Percentiles rank a stretch among this genome's conserved stretches.
phyloP scores from a whole-genome alignment of 2,113 vertebrate species.

The Heliornis fulica region DNA sequence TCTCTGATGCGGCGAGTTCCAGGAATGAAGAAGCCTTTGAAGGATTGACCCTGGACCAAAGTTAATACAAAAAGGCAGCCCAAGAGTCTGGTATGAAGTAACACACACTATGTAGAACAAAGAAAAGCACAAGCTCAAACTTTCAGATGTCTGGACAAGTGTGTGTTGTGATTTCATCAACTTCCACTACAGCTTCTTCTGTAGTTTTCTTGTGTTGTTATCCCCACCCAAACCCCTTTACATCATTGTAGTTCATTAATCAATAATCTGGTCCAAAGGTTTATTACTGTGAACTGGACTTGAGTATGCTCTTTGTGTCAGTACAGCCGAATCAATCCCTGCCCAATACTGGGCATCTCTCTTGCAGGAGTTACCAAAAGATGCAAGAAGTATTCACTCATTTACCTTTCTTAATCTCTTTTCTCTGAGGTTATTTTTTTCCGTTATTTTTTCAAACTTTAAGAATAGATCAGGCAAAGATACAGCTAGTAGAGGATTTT shows the following conservation, averaged over 20 bases:
- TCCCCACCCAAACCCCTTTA: background rate
- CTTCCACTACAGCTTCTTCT: background rate
- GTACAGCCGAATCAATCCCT: background rate
- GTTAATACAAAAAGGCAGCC: background rate
- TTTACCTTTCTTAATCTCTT: background rate
- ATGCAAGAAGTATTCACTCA: background rate
- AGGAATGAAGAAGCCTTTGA: conserved; percentile 5
- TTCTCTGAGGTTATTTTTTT: background rate
- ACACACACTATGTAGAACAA: background rate
- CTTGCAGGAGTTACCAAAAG: background rate
- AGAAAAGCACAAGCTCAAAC: background rate
- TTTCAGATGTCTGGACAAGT: background rate
- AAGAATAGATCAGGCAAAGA: background rate
- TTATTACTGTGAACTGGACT: background rate
- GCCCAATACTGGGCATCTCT: background rate
- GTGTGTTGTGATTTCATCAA: background rate
- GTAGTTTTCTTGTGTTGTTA: background rate
- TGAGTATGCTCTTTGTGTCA: background rate
- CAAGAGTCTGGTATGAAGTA: background rate
- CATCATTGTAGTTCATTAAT: background rate
- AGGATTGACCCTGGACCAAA: background rate
- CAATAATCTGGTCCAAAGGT: conserved; percentile 12
- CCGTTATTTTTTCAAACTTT: background rate
- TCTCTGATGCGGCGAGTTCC: background rate
- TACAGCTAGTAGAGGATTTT: background rate